These are phyloP conservation scores for Hedychridium roseum DNA, from an alignment of 2,888 invertebrate genomes.

Conservation along the genomic window DNA sequence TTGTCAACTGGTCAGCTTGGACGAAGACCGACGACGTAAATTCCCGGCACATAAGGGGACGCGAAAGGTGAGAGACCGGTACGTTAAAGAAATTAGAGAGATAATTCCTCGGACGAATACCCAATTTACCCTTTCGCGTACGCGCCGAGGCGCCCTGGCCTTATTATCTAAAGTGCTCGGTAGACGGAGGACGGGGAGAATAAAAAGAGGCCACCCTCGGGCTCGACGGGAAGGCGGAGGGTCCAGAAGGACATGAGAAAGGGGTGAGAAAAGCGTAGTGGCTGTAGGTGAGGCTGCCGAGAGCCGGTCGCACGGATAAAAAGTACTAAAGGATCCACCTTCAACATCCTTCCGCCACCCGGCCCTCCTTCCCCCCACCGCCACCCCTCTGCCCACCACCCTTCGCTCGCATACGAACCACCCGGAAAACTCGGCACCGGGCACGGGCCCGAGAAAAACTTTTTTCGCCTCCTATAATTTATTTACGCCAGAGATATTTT, in stretches of 20 bases:
- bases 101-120: conserved; percentile 64
- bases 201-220: conserved; percentile 28
- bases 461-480: conserved; percentile 54
- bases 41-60: conserved; percentile 40
- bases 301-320: conserved; percentile 42
- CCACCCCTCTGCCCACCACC: conserved; percentile 13
- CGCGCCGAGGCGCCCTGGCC: conserved; percentile 52
- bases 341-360: neutral
- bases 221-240: conserved; percentile 40
- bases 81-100: conserved; percentile 73
- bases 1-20: no score
- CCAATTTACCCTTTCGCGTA: conserved; percentile 63
- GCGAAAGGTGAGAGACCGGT: conserved; percentile 40
- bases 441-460: conserved; percentile 37
- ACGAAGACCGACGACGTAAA: conserved; percentile 39
- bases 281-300: conserved; percentile 27
- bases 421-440: conserved; percentile 24
- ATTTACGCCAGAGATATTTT: conserved; percentile 54
- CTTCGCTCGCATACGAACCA: conserved; percentile 23
- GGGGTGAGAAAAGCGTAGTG: conserved; percentile 21
- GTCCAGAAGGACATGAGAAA: conserved; percentile 30
- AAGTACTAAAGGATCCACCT: conserved; percentile 42
- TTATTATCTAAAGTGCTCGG: conserved; percentile 64
- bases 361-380: neutral
- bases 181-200: conserved; percentile 40